These are phyloP conservation scores for Callitettix versicolor DNA, from an alignment of 1,140 invertebrate genomes.

Conservation along the genomic window DNA sequence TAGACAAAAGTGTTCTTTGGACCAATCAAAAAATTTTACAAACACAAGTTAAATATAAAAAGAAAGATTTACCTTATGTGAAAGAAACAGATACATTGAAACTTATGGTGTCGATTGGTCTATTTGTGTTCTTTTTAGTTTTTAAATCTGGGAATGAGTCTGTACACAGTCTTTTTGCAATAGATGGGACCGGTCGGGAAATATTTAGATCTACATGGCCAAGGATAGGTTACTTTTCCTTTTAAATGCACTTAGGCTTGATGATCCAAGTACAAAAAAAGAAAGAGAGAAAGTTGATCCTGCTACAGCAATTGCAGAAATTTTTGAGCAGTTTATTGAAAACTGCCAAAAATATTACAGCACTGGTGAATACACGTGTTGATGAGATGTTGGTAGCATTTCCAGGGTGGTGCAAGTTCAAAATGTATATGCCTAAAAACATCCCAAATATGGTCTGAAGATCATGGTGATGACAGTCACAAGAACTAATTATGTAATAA, in stretches of 20 bases:
- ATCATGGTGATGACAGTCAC: conserved; percentile 9
- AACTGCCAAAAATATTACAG: conserved; percentile 22
- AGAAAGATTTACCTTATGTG: background rate
- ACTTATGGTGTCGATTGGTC: background rate
- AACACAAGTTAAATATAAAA: too few relatives aligned
- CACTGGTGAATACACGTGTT: conserved; percentile 17
- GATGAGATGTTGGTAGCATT: conserved; percentile 31
- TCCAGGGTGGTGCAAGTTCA: conserved; percentile 30
- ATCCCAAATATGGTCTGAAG: conserved; percentile 32
- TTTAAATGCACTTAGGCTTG: background rate
- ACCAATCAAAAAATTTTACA: too few relatives aligned
- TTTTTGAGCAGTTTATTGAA: conserved; percentile 30
- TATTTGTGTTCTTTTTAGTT: background rate
- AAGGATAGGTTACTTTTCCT: background rate
- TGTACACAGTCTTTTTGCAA: background rate
- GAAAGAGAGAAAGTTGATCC: background rate
- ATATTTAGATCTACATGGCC: background rate
- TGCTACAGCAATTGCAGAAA: conserved; percentile 8
- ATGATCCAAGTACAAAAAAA: background rate
- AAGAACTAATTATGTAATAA: conserved; percentile 9
- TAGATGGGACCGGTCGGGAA: background rate
- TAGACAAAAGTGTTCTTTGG: too few relatives aligned
- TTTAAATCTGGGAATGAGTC: background rate
- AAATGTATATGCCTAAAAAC: conserved; percentile 33
- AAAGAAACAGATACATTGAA: background rate